Percentiles rank a stretch among this genome's conserved stretches.
Conservation (phyloP, 1,140 invertebrate genomes). For the Leptonema lineaticorne region DNA sequence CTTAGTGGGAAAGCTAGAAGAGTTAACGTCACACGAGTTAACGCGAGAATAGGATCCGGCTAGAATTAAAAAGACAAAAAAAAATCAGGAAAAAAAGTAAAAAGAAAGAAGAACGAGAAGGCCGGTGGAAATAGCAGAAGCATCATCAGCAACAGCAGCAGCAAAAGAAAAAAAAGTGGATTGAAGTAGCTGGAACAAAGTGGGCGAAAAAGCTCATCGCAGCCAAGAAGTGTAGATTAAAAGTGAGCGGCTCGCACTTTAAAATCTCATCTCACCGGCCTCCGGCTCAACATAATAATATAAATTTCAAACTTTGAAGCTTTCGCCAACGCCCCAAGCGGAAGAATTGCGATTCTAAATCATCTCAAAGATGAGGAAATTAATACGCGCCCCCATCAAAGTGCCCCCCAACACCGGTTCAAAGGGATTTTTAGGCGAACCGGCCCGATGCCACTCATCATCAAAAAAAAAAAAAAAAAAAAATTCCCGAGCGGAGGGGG, state of each 20-base stretch:
- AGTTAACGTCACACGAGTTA: too few species aligned
- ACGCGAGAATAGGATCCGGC: too few species aligned
- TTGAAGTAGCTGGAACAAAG: neutral
- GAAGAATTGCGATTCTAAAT: conserved; percentile 19
- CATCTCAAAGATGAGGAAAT: conserved; percentile 19
- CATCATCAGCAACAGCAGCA: neutral
- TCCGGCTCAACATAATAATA: conserved; percentile 16
- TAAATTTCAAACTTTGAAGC: conserved; percentile 19
- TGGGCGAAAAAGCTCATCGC: neutral
- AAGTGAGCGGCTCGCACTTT: conserved; percentile 17
- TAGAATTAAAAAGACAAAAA: too few species aligned
- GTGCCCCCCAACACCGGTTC: too few species aligned
- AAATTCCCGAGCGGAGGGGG: neutral
- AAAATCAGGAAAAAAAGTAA: too few species aligned
- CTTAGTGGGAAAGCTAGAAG: too few species aligned
- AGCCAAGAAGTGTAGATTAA: conserved; percentile 2
- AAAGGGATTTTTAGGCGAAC: neutral
- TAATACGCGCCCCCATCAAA: conserved; percentile 2
- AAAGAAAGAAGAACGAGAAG: too few species aligned
- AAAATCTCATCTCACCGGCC: conserved; percentile 19
- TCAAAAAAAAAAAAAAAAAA: neutral
- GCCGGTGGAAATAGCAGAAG: too few species aligned
- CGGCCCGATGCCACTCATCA: neutral
- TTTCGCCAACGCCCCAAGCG: conserved; percentile 9
- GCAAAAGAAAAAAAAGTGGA: neutral